Evolutionary conservation across 2,888 invertebrate species (phyloP).

Genomic region (Scaptodrosophila latifasciaeformis): DNA sequence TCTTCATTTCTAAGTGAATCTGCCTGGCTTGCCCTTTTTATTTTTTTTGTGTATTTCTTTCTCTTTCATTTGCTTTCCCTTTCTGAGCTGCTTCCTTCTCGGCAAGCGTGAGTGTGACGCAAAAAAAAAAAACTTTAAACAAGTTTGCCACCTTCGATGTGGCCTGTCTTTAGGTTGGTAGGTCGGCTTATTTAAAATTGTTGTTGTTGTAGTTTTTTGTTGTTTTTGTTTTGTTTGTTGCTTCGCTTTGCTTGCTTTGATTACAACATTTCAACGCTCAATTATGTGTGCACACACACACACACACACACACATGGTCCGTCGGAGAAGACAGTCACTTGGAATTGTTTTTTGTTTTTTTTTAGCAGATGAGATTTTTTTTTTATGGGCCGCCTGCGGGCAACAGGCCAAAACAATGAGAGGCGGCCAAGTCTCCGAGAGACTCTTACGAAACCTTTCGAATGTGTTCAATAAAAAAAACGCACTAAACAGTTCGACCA

Average conservation of each 20-base stretch:
- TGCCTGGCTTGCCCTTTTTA: no score
- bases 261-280: constrained; percentile 48
- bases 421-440: no score
- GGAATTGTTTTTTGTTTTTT: constrained; percentile 11
- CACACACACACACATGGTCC: background rate
- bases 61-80: no score
- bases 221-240: constrained; percentile 2
- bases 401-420: background rate
- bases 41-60: no score
- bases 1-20: no score
- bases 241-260: constrained; percentile 15
- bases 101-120: constrained; percentile 27
- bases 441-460: constrained; percentile 37
- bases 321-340: background rate
- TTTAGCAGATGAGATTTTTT: constrained; percentile 6
- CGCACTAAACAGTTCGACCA: constrained; percentile 9
- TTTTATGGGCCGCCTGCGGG: background rate
- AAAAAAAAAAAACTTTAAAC: constrained; percentile 31
- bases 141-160: constrained; percentile 39
- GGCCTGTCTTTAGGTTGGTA: constrained; percentile 7
- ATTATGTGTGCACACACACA: constrained; percentile 15
- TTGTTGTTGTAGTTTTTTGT: no score
- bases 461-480: constrained; percentile 12
- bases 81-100: no score
- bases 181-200: no score